Conservation (phyloP, 1,140 invertebrate species). For the Harpegnathos saltator region DNA sequence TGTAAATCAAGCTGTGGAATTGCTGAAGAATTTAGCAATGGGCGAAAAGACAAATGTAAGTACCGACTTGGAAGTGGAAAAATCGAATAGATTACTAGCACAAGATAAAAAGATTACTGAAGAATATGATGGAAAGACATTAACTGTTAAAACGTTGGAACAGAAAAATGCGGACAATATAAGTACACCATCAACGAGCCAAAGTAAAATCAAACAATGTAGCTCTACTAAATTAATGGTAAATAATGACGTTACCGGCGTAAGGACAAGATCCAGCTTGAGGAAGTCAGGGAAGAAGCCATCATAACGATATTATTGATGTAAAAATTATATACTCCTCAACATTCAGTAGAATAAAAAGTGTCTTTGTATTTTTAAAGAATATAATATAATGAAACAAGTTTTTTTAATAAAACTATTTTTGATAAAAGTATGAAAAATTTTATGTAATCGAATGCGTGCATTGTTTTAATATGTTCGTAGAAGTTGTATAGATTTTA, state of each 20-base stretch:
- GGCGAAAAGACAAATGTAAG: not conserved
- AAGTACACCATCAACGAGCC: not conserved
- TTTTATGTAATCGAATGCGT: not conserved
- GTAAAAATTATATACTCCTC: not conserved
- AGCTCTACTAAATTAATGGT: constrained; percentile 9
- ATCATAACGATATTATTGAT: not conserved
- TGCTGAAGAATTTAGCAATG: constrained; percentile 3
- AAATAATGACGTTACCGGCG: constrained; percentile 8
- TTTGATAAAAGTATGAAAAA: constrained; percentile 12
- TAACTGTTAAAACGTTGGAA: constrained; percentile 14
- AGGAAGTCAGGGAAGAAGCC: constrained; percentile 19
- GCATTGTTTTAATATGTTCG: not conserved
- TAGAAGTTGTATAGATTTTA: not conserved
- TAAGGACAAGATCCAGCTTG: constrained; percentile 4
- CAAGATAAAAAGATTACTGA: constrained; percentile 18
- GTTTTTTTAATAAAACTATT: constrained; percentile 27
- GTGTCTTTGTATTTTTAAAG: constrained; percentile 21
- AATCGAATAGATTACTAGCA: not conserved
- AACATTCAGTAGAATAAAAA: not conserved
- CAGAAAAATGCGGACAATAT: not conserved
- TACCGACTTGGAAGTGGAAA: not conserved
- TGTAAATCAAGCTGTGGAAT: constrained; percentile 1
- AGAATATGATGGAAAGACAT: constrained; percentile 20
- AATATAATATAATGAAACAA: not conserved
- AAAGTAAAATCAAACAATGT: not conserved